Base-by-base conservation (phyloP, 2,888 invertebrate genomes). In the Eumacrocentrus americanus region DNA sequence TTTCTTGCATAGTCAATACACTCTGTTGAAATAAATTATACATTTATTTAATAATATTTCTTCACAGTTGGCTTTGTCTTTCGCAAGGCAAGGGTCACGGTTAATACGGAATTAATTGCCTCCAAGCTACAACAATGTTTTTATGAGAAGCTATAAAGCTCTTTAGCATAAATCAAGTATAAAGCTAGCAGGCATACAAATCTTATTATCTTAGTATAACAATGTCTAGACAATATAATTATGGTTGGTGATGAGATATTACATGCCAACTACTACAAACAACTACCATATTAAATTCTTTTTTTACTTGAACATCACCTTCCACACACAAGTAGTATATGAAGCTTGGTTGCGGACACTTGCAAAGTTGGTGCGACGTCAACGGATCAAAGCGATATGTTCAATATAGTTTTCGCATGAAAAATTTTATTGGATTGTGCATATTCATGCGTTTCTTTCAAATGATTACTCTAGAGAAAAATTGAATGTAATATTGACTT, bases 1-100 rank as follows among this genome's bases (percentile, higher is more conserved):
- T 79, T 65, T 86, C 84, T 58, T 83, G 82, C 72, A 83, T 69
- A 46, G 81, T 67, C 51, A 84, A 71, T 44, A 83, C 71, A 61
- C 71, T 75, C 84, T 84, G 67, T 62, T 58, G 44, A 62, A 42
- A 42, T 18, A 20, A 37, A 23, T 44, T 7, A 38, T 40, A 47
- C 14, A 47, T 48, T n/a, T 23, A 46, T 54, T 48, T 1, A 40
- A 23, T 37, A 48, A 40, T 42, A 53, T 35, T 29, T 46, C 2
- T 29, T 29, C 29, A 29, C 9, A n/a, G 29, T 29, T 29, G 9
- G 29, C 4, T 29, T 29, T 29, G 29, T 29, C 9, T 9, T 29
- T 29, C n/a, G n/a, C n/a, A n/a, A n/a, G n/a, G n/a, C n/a, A n/a
- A n/a, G n/a, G n/a, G n/a, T n/a, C n/a, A n/a, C n/a, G n/a, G n/a